phyloP scores from a whole-genome alignment of 2,113 vertebrate species.

The Donacobius atricapilla region DNA sequence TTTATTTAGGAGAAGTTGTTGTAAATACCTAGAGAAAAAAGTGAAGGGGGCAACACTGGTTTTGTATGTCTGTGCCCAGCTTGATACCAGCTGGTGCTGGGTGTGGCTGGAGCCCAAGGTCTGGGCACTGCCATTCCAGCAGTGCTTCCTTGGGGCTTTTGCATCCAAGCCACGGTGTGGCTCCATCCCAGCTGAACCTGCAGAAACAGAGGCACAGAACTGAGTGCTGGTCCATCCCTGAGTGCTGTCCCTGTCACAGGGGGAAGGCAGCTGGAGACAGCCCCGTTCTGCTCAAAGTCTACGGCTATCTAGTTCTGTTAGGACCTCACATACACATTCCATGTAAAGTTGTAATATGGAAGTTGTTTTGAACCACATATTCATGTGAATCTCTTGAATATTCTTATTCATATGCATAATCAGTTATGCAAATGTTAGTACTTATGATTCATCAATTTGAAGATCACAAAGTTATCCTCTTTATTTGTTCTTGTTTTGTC shows the following conservation, averaged over 20 bases:
- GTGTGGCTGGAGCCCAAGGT: not conserved
- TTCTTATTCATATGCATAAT: not conserved
- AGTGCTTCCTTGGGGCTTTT: not conserved
- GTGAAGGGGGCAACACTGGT: not conserved
- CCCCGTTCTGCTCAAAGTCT: not conserved
- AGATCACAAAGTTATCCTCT: not conserved
- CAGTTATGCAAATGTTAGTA: not conserved
- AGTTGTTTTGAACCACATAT: not conserved
- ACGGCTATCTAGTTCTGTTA: not conserved
- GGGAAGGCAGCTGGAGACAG: not conserved
- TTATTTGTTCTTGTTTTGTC: not conserved
- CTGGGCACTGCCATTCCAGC: not conserved
- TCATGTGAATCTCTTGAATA: not conserved
- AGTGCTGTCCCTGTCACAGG: not conserved
- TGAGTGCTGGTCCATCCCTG: not conserved
- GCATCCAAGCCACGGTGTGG: not conserved
- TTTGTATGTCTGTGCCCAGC: not conserved
- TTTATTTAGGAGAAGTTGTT: not conserved
- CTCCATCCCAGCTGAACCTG: not conserved
- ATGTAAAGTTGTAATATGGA: not conserved
- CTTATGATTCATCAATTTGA: not conserved
- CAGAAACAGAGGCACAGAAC: not conserved
- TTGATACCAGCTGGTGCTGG: accelerated
- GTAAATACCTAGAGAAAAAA: not conserved
- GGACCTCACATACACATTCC: not conserved